Base-by-base conservation (phyloP, 2,113 vertebrate genomes). In the Forbesichthys papilliferus region DNA sequence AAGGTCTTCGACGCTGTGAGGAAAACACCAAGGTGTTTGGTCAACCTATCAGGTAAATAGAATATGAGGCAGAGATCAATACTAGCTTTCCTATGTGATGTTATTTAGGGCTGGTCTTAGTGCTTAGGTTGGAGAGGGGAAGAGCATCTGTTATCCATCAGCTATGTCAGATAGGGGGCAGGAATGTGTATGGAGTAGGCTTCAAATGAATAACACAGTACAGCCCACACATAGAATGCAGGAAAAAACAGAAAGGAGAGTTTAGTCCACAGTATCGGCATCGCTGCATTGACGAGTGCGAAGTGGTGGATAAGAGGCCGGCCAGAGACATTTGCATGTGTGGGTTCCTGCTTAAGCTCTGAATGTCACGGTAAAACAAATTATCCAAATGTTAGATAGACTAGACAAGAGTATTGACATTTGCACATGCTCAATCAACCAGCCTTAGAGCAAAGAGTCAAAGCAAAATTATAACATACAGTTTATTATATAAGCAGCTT, bases 11-110 rank as follows among this genome's bases (percentile, higher is more conserved):
- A 13, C 93, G 96, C 16, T 99, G 97, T 64, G 95, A 98, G 56
- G 97, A 99, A 77, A 98, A 97, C 58, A 99, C 96, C 0, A 97
- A 98, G 84, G 95, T 98, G 13, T 99, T 98, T 48, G 96, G 96
- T 16, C 94, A 95, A 7, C 96, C 96, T 1, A 98, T 98, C 93
- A 98, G 96, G 36, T 42, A 42, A 42, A 42, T 8, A 1, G 36
- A 42, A 6, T 6, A 6, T 42, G 36, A 6, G 36, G 36, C 36
- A 42, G 36, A 42, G 36, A 42, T 42, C 36, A 42, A 42, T 42
- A 42, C 36, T 8, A 42, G 36, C 36, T 42, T 8, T 8, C 36
- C 36, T 42, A 5, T 42, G 36, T 42, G 36, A 27, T 27, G 27
- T 27, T 27, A 27, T 27, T 1, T 27, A 27, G 27, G 27, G 1